Percentiles rank a stretch among this genome's conserved stretches.
phyloP scores from a whole-genome alignment of 2,113 vertebrate species.

The Rhinogobius similis region DNA sequence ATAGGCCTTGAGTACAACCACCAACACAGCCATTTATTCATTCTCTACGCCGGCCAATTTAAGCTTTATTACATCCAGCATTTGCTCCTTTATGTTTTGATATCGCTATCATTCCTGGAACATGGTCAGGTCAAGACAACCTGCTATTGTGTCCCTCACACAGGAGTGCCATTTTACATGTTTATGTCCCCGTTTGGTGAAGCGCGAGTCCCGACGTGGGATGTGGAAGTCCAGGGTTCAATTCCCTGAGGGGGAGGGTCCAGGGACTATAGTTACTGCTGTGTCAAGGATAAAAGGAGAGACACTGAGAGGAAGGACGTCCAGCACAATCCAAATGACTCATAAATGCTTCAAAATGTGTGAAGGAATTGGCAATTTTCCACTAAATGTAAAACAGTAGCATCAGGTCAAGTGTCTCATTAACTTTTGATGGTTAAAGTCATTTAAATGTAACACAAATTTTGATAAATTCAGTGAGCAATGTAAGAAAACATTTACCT shows the following conservation, averaged over 20 bases:
- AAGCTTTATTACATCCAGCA: not conserved
- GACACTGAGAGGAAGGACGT: not conserved
- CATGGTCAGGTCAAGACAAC: not conserved
- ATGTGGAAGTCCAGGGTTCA: not conserved
- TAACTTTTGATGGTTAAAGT: not conserved
- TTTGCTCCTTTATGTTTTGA: not conserved
- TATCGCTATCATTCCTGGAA: not conserved
- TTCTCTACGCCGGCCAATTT: not conserved
- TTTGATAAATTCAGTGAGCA: not conserved
- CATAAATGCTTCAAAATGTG: not conserved
- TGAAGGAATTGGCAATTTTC: not conserved
- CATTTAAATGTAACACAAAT: not conserved
- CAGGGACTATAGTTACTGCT: not conserved
- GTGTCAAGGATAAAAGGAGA: slow-evolving; percentile 3
- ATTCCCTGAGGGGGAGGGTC: not conserved
- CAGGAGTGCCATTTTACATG: not conserved
- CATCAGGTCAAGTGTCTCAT: not conserved
- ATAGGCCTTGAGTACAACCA: no score
- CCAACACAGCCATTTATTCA: not conserved
- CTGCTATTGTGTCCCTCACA: not conserved
- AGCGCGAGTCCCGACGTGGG: not conserved
- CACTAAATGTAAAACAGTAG: not conserved
- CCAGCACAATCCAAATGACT: not conserved
- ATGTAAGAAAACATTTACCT: not conserved
- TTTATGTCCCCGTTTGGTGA: not conserved